Evolutionary conservation across 2,113 vertebrate species (phyloP).

Genomic region (Pygoscelis antarcticus): DNA sequence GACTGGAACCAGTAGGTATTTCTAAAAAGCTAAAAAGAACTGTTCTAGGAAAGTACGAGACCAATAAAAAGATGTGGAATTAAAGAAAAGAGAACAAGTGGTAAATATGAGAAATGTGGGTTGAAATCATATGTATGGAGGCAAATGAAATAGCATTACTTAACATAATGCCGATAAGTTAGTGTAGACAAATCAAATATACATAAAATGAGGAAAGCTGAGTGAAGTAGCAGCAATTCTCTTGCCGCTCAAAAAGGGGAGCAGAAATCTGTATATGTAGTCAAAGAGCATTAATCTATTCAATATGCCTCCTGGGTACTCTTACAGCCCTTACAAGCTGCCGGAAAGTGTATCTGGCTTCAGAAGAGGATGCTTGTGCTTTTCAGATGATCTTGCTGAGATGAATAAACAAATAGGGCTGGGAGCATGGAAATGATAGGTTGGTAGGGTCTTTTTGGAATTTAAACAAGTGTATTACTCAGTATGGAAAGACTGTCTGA

Average conservation of each 20-base stretch:
- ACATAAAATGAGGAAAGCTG: background rate
- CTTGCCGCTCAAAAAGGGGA: background rate
- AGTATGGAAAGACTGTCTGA: slow-evolving; percentile 18
- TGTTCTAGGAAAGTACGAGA: background rate
- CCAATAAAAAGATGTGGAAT: background rate
- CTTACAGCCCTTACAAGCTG: slow-evolving; percentile 15
- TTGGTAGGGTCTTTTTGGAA: slow-evolving; percentile 34
- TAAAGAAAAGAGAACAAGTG: background rate
- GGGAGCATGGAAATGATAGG: slow-evolving; percentile 21
- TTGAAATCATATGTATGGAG: background rate
- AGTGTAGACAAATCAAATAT: background rate
- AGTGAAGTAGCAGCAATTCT: background rate
- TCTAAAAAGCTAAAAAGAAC: background rate
- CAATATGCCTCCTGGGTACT: slow-evolving; percentile 23
- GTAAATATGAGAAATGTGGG: background rate
- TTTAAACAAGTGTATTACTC: slow-evolving; percentile 53
- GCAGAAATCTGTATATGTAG: slow-evolving; percentile 7
- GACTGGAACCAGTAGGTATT: background rate
- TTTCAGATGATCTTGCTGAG: slow-evolving; percentile 55
- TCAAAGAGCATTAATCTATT: slow-evolving; percentile 39
- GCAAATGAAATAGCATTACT: background rate
- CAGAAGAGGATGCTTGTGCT: slow-evolving; percentile 6
- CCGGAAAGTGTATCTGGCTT: slow-evolving; percentile 17
- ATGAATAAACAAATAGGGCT: slow-evolving; percentile 54
- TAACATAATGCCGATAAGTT: background rate